phyloP scores from a whole-genome alignment of 1,140 invertebrate genomes.

The Drosophila sucinea region DNA sequence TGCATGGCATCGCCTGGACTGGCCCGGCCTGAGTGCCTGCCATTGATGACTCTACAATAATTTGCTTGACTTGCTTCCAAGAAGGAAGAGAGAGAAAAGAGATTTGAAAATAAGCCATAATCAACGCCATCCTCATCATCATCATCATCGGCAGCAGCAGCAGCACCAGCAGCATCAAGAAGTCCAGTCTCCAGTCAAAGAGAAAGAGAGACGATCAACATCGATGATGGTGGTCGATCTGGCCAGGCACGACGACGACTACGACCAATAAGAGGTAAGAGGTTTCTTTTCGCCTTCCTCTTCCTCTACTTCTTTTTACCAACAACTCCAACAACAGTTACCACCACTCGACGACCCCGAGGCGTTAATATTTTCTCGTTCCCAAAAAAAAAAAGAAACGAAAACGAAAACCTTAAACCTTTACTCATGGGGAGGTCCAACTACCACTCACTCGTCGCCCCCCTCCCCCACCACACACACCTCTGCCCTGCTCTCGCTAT shows the following conservation, averaged over 20 bases:
- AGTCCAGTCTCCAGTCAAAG: conserved; percentile 10
- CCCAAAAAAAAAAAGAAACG: conserved; percentile 44
- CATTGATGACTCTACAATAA: conserved; percentile 80
- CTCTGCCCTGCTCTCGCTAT: conserved; percentile 36
- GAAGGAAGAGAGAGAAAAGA: conserved; percentile 56
- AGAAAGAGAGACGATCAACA: conserved; percentile 30
- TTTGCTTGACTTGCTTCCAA: conserved; percentile 74
- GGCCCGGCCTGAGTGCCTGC: conserved; percentile 43
- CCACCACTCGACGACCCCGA: conserved; percentile 65
- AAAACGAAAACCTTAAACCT: conserved; percentile 26
- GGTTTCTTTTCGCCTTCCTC: conserved; percentile 35
- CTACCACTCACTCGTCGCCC: conserved; percentile 31
- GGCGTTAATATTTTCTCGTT: conserved; percentile 76
- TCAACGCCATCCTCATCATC: conserved; percentile 76
- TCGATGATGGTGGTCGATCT: conserved; percentile 75
- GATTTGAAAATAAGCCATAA: conserved; percentile 81
- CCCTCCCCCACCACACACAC: background rate
- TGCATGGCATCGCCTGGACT: no score
- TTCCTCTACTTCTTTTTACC: conserved; percentile 22
- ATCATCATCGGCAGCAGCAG: conserved; percentile 27
- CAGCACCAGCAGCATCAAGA: conserved; percentile 25
- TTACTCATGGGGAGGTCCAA: conserved; percentile 70
- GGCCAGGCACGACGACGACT: conserved; percentile 21
- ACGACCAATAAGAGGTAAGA: conserved; percentile 76
- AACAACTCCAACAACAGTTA: conserved; percentile 63